Evolutionary conservation across 2,113 vertebrate species (phyloP).

Genomic region (Poecilia latipinna): DNA sequence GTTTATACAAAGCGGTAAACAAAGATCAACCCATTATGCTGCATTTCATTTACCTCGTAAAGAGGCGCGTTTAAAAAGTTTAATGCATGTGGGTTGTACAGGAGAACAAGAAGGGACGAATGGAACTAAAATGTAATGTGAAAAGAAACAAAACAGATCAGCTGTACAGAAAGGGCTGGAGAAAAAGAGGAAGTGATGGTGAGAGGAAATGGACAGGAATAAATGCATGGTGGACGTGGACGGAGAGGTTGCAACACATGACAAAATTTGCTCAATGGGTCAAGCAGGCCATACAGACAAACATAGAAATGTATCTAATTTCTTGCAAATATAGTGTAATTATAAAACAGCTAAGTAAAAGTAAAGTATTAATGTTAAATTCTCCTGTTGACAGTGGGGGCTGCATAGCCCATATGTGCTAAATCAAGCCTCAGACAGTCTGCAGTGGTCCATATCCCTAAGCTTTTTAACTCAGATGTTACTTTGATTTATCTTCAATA

Average conservation of each 20-base stretch:
- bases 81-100: too few species aligned
- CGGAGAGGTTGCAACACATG: not conserved
- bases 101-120: not conserved
- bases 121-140: not conserved
- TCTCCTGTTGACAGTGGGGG: not conserved
- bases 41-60: too few species aligned
- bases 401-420: not conserved
- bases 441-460: not conserved
- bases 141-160: not conserved
- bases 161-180: too few species aligned
- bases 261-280: not conserved
- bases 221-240: not conserved
- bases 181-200: not conserved
- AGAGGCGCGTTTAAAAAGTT: too few species aligned
- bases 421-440: not conserved
- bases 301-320: not conserved
- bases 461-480: not conserved
- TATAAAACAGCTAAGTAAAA: not conserved
- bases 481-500: too few species aligned
- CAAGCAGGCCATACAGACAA: too few species aligned
- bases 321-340: not conserved
- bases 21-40: too few species aligned
- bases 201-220: not conserved
- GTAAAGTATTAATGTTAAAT: not conserved
- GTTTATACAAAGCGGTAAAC: not conserved